Conservation (phyloP, 2,113 vertebrate genomes). For the Kryptolebias marmoratus region DNA sequence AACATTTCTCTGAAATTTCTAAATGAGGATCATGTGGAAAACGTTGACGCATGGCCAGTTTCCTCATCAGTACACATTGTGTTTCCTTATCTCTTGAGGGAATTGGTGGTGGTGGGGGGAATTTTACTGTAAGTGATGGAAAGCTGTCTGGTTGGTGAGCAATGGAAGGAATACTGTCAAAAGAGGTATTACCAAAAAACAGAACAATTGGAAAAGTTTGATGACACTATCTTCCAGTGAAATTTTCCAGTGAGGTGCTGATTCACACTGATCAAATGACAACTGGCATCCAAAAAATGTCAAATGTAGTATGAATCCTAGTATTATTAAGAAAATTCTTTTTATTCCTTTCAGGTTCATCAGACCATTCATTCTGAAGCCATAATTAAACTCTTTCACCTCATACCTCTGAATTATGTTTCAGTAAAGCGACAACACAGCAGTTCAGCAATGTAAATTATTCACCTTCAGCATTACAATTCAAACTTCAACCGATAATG, state of each 20-base stretch:
- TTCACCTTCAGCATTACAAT: conserved; percentile 61
- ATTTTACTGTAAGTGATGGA: conserved; percentile 31
- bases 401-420: conserved; percentile 7
- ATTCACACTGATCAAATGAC: conserved; percentile 27
- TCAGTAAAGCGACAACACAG: background rate
- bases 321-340: background rate
- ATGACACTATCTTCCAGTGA: conserved; percentile 1
- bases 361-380: conserved; percentile 6
- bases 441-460: conserved; percentile 48
- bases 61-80: conserved; percentile 11
- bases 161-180: conserved; percentile 10
- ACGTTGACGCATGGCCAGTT: conserved; percentile 32
- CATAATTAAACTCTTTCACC: conserved; percentile 29
- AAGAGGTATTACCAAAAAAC: too few species aligned
- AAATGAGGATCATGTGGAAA: conserved; percentile 51
- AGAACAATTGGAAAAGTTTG: conserved; percentile 4
- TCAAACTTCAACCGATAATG: conserved; percentile 55
- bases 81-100: conserved; percentile 41
- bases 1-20: conserved; percentile 40
- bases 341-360: background rate
- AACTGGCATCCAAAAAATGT: background rate
- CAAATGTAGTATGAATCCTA: background rate
- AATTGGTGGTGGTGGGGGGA: conserved; percentile 11
- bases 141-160: conserved; percentile 16
- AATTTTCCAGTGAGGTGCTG: conserved; percentile 5